Evolutionary conservation across 2,797 vertebrate species (phyloP), one percentile per base, ranked within the genome.

Genomic region (Spea hammondii): DNA sequence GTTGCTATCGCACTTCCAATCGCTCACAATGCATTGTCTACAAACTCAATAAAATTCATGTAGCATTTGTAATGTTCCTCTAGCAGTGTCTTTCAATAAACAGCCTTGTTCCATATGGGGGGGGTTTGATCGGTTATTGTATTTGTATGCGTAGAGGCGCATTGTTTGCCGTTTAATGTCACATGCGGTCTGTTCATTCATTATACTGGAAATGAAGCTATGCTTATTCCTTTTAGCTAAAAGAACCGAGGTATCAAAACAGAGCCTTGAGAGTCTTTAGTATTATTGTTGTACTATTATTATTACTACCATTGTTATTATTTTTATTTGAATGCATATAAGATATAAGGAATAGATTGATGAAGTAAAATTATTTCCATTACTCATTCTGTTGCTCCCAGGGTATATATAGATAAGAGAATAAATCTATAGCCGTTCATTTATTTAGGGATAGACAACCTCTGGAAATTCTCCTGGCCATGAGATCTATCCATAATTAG

Each of bases 11-110:
- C 49, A 45, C 46, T 71, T 59, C 64, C 72, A 65, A 66, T 49
- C 54, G 17, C 49, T 74, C 70, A 65, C 57, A 70, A 11, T 46
- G 69, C 70, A 70, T 82, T 77, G 80, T 82, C 70, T 54, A 64
- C 32, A 77, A 77, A 64, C 64, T 64, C 44, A 65, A 70, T 77
- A 77, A 82, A 75, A 62, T 55, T 50, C 45, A 72, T 74, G 70
- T 65, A 82, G 71, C 65, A 68, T 82, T 77, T 74, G 75, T 82
- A 74, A 64, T 55, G 65, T 75, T 65, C 74, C 57, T 44, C 73
- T 73, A 77, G 74, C 76, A 50, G 45, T 70, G 65, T 73, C 75
- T 69, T 81, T 81, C 49, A 82, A 74, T 82, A 73, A 55, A 44
- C 17, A 11, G 47, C 65, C 17, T 48, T 57, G 55, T 55, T 11